phyloP scores from a whole-genome alignment of 2,113 vertebrate species.

The Electrona antarctica region DNA sequence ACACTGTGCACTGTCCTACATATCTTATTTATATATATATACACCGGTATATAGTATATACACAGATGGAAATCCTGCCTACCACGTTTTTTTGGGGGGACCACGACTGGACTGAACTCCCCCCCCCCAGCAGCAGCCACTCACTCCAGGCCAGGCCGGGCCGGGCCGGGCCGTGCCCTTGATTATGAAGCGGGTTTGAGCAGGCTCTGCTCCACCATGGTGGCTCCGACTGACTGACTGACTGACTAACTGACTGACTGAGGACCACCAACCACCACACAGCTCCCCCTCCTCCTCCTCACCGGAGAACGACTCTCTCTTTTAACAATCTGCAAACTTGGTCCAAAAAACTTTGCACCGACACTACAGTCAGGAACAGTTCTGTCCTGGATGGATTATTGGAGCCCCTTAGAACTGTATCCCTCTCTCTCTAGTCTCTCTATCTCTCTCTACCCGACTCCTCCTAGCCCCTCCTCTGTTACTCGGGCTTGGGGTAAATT shows the following conservation, averaged over 20 bases:
- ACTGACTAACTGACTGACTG: neutral
- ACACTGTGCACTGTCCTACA: neutral
- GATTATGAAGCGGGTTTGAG: constrained; percentile 44
- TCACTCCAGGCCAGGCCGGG: no score
- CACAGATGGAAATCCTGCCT: constrained; percentile 11
- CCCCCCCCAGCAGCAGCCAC: constrained; percentile 7
- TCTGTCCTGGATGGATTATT: neutral
- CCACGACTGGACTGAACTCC: constrained; percentile 14
- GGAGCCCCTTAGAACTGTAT: constrained; percentile 1
- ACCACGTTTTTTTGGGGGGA: constrained; percentile 18
- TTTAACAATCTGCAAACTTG: constrained; percentile 39
- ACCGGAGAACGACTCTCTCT: constrained; percentile 35
- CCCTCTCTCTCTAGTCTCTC: neutral
- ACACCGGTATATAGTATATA: neutral
- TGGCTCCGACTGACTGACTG: neutral
- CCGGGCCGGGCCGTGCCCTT: constrained; percentile 60
- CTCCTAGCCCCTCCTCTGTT: constrained; percentile 45
- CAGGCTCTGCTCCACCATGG: constrained; percentile 26
- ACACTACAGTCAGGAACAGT: constrained; percentile 18
- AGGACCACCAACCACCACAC: constrained; percentile 29
- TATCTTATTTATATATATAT: no score
- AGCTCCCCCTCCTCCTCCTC: constrained; percentile 9
- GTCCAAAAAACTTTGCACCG: constrained; percentile 47
- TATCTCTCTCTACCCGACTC: constrained; percentile 39
- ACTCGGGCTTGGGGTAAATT: constrained; percentile 9